phyloP scores from a whole-genome alignment of 2,888 invertebrate genomes.

The Argyra leucocephala region DNA sequence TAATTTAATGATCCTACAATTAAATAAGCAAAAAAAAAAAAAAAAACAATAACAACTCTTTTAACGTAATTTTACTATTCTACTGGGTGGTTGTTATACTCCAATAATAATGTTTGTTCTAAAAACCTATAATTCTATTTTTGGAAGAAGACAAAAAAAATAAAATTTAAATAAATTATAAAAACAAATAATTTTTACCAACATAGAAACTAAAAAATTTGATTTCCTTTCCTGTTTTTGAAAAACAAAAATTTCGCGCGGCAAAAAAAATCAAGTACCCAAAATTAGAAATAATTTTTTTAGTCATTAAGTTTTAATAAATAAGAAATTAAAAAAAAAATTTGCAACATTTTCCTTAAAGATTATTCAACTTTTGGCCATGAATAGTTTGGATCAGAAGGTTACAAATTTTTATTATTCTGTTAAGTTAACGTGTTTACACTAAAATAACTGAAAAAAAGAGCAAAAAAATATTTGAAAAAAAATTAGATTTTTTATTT shows the following conservation, averaged over 20 bases:
- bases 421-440: not conserved
- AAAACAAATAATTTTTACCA: not conserved
- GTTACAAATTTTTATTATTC: not conserved
- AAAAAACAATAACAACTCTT: too few relatives aligned
- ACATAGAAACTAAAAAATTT: not conserved
- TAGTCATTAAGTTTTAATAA: too few relatives aligned
- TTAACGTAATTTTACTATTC: too few relatives aligned
- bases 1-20: too few relatives aligned
- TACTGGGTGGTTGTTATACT: not conserved
- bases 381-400: not conserved
- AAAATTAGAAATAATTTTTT: too few relatives aligned
- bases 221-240: not conserved
- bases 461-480: too few relatives aligned
- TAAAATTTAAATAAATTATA: not conserved
- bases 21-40: too few relatives aligned
- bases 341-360: not conserved
- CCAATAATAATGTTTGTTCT: not conserved
- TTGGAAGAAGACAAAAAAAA: not conserved
- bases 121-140: not conserved
- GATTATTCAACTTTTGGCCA: slow-evolving; percentile 6
- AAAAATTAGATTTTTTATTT: too few relatives aligned
- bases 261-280: too few relatives aligned
- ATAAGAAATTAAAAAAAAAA: not conserved
- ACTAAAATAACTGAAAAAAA: not conserved
- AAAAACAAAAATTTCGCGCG: too few relatives aligned